phyloP scores from a whole-genome alignment of 2,888 invertebrate species.

The Acanthopleura granulata region DNA sequence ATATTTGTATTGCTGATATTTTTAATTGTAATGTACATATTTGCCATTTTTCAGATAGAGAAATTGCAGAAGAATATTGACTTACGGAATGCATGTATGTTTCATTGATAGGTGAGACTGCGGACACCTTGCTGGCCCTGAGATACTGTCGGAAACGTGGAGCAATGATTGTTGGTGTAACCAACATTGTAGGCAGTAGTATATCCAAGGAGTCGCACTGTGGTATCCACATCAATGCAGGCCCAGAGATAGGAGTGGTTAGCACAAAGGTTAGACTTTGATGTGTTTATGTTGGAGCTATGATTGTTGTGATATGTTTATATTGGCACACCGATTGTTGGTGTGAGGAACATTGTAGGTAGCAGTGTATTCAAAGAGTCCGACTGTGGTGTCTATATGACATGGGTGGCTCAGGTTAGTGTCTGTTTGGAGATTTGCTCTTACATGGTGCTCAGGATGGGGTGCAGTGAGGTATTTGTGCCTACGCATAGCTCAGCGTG shows the following conservation, averaged over 20 bases:
- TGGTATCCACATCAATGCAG: conserved; percentile 80
- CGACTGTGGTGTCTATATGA: not conserved
- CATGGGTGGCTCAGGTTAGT: no score
- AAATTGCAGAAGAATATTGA: no score
- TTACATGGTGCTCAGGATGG: no score
- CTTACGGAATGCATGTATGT: no score
- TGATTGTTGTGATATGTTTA: no score
- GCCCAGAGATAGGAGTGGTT: conserved; percentile 99
- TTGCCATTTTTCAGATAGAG: no score
- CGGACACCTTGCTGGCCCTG: conserved; percentile 93
- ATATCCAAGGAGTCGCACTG: not conserved
- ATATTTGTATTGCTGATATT: no score
- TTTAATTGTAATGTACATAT: no score
- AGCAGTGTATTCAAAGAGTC: not conserved
- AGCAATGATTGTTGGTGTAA: not conserved
- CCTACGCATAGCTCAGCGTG: no score
- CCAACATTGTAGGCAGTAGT: not conserved
- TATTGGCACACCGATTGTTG: not conserved
- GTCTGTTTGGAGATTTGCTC: no score
- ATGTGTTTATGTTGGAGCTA: no score
- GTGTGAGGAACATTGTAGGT: not conserved
- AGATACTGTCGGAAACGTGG: conserved; percentile 91
- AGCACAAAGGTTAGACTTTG: conserved; percentile 83
- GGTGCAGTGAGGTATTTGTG: no score
- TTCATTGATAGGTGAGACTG: conserved; percentile 79